phyloP scores from a whole-genome alignment of 2,113 vertebrate genomes.

The Sphyrna mokarran region DNA sequence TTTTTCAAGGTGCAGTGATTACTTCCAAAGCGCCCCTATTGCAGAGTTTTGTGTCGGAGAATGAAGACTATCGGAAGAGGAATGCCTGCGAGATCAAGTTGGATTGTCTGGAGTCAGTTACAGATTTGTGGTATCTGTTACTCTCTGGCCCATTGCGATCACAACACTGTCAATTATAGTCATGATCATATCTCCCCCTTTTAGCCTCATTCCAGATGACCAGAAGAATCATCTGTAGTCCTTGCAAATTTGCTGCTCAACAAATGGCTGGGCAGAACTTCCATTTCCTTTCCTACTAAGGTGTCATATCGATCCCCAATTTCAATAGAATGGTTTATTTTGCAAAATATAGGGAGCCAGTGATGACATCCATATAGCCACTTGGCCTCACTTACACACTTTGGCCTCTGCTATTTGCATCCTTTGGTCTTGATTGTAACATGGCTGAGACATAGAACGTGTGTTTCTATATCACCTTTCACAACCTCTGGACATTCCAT shows the following conservation, averaged over 20 bases:
- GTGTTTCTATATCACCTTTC: neutral
- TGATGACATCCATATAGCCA: neutral
- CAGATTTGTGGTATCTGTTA: neutral
- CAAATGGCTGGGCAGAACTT: neutral
- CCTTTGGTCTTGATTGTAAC: neutral
- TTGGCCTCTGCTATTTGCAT: neutral
- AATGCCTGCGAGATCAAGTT: neutral
- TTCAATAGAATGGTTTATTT: neutral
- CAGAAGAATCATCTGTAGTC: neutral
- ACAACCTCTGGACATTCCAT: neutral
- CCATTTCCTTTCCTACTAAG: neutral
- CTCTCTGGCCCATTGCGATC: neutral
- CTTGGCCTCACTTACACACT: neutral
- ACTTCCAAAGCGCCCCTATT: neutral
- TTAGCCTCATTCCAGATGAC: neutral
- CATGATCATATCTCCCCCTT: neutral
- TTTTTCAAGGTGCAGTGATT: neutral
- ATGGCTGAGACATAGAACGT: neutral
- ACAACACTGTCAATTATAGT: neutral
- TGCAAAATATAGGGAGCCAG: neutral
- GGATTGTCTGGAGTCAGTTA: neutral
- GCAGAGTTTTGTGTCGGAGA: neutral
- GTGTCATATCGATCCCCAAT: neutral
- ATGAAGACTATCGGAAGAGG: neutral
- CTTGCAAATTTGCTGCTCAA: neutral